phyloP scores from a whole-genome alignment of 2,888 invertebrate genomes.

The Lochmaea crataegi region DNA sequence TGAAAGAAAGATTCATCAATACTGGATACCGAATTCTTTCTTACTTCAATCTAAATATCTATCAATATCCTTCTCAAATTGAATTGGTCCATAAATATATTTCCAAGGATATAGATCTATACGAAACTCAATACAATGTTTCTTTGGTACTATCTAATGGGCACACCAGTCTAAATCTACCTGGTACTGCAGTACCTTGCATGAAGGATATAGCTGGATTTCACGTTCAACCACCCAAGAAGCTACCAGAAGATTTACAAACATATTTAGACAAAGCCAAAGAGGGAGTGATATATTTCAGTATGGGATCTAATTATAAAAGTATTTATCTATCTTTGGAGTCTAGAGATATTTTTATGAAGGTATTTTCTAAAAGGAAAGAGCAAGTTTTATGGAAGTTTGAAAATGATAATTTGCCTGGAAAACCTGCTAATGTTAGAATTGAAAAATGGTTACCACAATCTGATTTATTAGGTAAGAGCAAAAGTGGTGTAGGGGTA shows the following conservation, averaged over 20 bases:
- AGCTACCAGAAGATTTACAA: constrained; percentile 64
- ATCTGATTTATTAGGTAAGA: constrained; percentile 52
- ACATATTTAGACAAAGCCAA: constrained; percentile 66
- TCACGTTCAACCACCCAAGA: constrained; percentile 59
- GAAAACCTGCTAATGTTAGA: constrained; percentile 60
- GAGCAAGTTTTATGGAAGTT: constrained; percentile 77
- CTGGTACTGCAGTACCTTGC: constrained; percentile 67
- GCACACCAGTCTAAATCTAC: constrained; percentile 67
- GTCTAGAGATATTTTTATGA: constrained; percentile 67
- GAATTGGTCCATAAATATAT: constrained; percentile 51
- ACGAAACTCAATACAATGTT: constrained; percentile 49
- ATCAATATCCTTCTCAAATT: constrained; percentile 48
- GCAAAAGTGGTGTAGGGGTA: too few species aligned
- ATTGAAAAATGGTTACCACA: constrained; percentile 55
- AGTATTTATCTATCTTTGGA: constrained; percentile 68
- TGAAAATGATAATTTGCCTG: constrained; percentile 67
- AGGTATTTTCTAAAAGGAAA: constrained; percentile 70
- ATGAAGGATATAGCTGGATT: constrained; percentile 70
- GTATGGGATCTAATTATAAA: constrained; percentile 71
- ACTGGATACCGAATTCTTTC: constrained; percentile 59
- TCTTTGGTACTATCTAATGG: constrained; percentile 56
- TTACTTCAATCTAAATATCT: constrained; percentile 43
- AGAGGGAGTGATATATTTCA: constrained; percentile 70
- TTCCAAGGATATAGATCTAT: constrained; percentile 50
- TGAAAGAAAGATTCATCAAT: constrained; percentile 68